phyloP scores from a whole-genome alignment of 2,797 vertebrate species.

The Setipinna tenuifilis region DNA sequence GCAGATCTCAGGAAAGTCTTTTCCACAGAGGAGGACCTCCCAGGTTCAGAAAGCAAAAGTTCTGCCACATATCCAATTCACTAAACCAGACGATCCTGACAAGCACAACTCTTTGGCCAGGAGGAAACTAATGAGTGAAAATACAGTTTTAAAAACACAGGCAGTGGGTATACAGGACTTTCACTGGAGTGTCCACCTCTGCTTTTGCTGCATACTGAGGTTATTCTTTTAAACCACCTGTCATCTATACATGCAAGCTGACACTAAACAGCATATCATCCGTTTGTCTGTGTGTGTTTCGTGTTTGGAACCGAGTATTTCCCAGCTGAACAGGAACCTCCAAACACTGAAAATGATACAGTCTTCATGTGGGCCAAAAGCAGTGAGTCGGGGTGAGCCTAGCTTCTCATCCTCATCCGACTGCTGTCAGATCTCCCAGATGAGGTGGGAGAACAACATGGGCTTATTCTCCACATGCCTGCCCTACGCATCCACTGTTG shows the following conservation, averaged over 20 bases:
- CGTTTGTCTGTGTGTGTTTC: neutral
- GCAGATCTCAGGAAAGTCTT: neutral
- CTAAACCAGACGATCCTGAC: no score
- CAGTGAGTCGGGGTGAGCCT: constrained; percentile 21
- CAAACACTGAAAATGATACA: neutral
- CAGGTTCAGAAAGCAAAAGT: no score
- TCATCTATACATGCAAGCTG: neutral
- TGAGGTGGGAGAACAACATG: constrained; percentile 25
- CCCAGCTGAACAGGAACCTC: neutral
- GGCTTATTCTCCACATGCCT: constrained; percentile 29
- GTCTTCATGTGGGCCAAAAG: neutral
- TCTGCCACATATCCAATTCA: no score
- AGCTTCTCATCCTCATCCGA: constrained; percentile 41
- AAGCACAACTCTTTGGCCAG: no score
- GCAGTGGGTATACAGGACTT: no score
- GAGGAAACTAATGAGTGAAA: no score
- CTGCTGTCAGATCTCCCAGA: constrained; percentile 15
- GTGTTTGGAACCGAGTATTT: neutral
- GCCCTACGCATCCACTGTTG: constrained; percentile 27
- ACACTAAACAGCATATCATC: constrained; percentile 2
- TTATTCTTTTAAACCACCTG: neutral
- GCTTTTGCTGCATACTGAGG: neutral
- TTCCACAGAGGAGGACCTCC: no score
- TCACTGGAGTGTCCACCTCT: no score
- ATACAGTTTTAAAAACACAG: no score